A percentile compares a stretch with the other conserved stretches of the same genome.
Evolutionary conservation across 1,140 invertebrate species (phyloP).

Genomic region (Homalodisca vitripennis): DNA sequence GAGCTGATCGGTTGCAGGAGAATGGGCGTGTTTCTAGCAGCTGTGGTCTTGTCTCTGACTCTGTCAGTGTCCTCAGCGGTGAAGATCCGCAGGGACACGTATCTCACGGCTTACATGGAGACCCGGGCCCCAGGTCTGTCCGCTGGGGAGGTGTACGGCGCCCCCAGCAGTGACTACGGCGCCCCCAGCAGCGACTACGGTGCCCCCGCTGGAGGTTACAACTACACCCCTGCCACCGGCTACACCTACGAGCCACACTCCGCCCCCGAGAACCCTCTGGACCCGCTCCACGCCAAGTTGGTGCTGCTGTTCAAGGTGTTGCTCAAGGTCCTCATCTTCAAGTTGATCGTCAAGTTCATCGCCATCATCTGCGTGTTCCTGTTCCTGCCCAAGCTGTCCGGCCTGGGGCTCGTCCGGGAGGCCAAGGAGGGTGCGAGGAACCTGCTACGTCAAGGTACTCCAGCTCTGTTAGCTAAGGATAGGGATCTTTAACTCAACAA

Average conservation of each 20-base stretch:
- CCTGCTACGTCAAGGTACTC: no score
- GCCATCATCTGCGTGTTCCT: slow-evolving; percentile 68
- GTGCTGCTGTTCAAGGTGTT: slow-evolving; percentile 55
- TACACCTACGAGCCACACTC: not conserved
- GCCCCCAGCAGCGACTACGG: not conserved
- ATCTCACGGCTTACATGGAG: slow-evolving; percentile 20
- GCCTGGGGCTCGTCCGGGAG: not conserved
- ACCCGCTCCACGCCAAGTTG: slow-evolving; percentile 9
- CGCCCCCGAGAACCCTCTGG: not conserved
- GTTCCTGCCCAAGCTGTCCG: slow-evolving; percentile 64
- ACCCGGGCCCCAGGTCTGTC: not conserved
- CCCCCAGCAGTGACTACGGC: slow-evolving; percentile 3
- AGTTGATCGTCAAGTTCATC: slow-evolving; percentile 74
- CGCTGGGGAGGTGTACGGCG: slow-evolving; percentile 7
- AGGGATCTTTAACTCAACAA: no score
- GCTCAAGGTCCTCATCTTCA: slow-evolving; percentile 70
- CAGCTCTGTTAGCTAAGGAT: no score
- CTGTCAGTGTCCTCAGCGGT: not conserved
- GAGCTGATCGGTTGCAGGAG: no score
- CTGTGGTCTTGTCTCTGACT: not conserved
- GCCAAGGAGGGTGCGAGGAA: slow-evolving; percentile 1
- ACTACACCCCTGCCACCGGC: not conserved
- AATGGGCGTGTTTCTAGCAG: no score
- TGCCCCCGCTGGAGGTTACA: not conserved
- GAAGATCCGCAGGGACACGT: slow-evolving; percentile 9